phyloP scores from a whole-genome alignment of 2,888 invertebrate genomes.

The Yponomeuta malinellus region DNA sequence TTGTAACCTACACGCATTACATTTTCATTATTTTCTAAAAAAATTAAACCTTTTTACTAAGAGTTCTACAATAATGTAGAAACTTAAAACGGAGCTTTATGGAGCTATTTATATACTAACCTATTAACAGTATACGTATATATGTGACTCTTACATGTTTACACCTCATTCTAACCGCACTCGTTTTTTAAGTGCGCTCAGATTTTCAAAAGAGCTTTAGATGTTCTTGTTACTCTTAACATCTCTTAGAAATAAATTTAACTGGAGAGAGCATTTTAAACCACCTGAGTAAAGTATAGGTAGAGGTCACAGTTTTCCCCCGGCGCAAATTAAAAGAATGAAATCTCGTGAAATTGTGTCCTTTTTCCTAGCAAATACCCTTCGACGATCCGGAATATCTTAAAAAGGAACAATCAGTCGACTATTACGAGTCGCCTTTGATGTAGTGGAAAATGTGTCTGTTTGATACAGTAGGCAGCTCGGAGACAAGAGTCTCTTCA shows the following conservation, averaged over 20 bases:
- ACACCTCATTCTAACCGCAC: not conserved
- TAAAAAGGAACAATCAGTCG: conserved; percentile 7
- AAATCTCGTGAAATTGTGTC: conserved; percentile 7
- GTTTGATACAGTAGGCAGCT: conserved; percentile 17
- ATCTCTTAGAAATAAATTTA: not conserved
- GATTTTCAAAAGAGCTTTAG: not conserved
- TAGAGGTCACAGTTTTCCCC: not conserved
- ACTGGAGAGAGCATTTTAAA: not conserved
- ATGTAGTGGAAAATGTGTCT: conserved; percentile 14
- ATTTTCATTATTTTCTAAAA: no score
- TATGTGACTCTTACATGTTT: not conserved
- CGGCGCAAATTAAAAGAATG: conserved; percentile 1
- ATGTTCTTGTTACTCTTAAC: not conserved
- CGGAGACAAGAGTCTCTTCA: conserved; percentile 21
- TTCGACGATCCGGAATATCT: conserved; percentile 5
- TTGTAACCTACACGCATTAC: no score
- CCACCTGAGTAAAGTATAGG: not conserved
- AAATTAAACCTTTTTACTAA: no score
- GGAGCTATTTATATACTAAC: not conserved
- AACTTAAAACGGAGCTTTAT: not conserved
- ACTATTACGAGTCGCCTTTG: conserved; percentile 12
- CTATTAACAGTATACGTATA: not conserved
- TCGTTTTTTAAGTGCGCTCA: not conserved
- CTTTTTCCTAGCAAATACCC: conserved; percentile 1
- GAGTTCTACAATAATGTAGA: no score